phyloP scores from a whole-genome alignment of 2,113 vertebrate species.

The Thunnus thynnus region DNA sequence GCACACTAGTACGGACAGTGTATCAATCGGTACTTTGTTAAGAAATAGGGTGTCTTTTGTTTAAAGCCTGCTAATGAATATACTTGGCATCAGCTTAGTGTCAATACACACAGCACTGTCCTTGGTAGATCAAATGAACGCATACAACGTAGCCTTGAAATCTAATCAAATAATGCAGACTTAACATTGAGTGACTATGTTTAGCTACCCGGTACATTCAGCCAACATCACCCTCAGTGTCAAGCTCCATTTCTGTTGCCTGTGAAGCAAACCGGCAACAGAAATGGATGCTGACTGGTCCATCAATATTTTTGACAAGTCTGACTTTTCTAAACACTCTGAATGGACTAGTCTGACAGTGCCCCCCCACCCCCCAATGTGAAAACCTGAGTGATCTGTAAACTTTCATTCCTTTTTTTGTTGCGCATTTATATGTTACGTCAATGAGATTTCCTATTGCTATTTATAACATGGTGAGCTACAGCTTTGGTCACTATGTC shows the following conservation, averaged over 20 bases:
- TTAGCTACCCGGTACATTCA: conserved; percentile 9
- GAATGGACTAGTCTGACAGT: conserved; percentile 3
- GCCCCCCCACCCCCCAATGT: background rate
- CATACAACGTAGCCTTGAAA: conserved; percentile 25
- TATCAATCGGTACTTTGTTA: conserved; percentile 58
- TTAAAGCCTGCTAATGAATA: conserved; percentile 46
- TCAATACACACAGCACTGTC: conserved; percentile 19
- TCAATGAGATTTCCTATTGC: background rate
- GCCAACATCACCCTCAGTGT: conserved; percentile 5
- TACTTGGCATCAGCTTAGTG: conserved; percentile 24
- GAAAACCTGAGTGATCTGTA: conserved; percentile 21
- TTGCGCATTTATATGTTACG: background rate
- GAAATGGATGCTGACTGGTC: conserved; percentile 42
- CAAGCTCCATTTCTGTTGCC: conserved; percentile 35
- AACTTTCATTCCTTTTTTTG: background rate
- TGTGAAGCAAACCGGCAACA: conserved; percentile 20
- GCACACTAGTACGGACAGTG: conserved; percentile 15
- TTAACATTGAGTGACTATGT: conserved; percentile 33
- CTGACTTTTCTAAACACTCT: conserved; percentile 22
- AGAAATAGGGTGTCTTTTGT: conserved; percentile 47
- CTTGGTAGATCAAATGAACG: conserved; percentile 41
- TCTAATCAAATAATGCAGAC: conserved; percentile 40
- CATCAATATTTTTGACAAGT: conserved; percentile 57
- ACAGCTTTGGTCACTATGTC: background rate
- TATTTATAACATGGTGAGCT: background rate